These are phyloP conservation scores for Leptura quadrifasciata DNA, from an alignment of 2,888 invertebrate species.

Conservation along the genomic window DNA sequence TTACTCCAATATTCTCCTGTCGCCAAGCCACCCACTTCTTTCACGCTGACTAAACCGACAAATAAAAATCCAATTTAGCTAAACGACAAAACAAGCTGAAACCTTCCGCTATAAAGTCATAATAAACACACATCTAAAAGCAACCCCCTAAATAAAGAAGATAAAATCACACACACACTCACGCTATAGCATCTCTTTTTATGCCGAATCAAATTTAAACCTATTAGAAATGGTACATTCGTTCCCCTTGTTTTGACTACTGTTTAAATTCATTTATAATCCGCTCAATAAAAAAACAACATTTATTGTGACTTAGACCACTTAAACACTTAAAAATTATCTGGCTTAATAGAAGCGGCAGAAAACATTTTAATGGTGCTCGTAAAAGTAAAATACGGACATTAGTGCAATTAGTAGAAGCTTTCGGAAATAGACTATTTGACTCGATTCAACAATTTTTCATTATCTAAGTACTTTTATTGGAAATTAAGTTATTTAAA, in stretches of 20 bases:
- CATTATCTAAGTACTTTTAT: neutral
- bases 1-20: constrained; percentile 31
- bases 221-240: constrained; percentile 45
- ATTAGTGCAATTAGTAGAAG: constrained; percentile 52
- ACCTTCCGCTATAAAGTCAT: constrained; percentile 69
- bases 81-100: constrained; percentile 69
- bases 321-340: constrained; percentile 61
- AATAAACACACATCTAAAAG: constrained; percentile 69
- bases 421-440: constrained; percentile 44
- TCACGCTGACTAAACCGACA: constrained; percentile 49
- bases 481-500: too few species aligned
- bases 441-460: neutral
- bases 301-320: constrained; percentile 51
- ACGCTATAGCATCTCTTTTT: neutral
- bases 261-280: constrained; percentile 60
- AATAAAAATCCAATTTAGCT: constrained; percentile 71
- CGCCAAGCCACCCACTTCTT: constrained; percentile 30
- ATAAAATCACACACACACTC: constrained; percentile 47
- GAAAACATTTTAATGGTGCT: constrained; percentile 54
- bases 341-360: constrained; percentile 51
- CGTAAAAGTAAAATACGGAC: constrained; percentile 52
- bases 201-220: constrained; percentile 21
- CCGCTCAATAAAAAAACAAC: constrained; percentile 50
- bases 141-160: constrained; percentile 63
- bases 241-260: constrained; percentile 64